phyloP scores from a whole-genome alignment of 2,888 invertebrate genomes.

The Rhingia campestris region DNA sequence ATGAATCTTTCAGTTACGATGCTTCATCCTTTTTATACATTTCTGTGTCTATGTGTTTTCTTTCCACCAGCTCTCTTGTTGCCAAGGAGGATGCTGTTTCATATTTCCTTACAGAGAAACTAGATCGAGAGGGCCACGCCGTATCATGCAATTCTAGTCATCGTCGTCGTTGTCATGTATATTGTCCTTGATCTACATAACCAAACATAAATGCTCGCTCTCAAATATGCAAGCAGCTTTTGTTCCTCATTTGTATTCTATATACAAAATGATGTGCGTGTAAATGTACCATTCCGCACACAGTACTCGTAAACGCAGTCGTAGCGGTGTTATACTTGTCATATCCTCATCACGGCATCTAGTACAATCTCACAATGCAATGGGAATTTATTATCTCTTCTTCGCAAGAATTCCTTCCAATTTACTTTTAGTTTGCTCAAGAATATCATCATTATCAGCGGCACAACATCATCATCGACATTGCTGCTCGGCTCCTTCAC shows the following conservation, averaged over 20 bases:
- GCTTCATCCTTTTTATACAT: conserved; percentile 31
- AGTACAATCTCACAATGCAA: conserved; percentile 38
- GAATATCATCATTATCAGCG: conserved; percentile 62
- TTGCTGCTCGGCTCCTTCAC: not conserved
- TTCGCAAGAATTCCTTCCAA: conserved; percentile 65
- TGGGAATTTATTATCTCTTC: conserved; percentile 67
- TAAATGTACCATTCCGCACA: conserved; percentile 1
- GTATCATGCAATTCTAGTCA: conserved; percentile 19
- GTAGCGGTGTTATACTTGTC: not conserved
- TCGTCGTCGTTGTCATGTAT: conserved; percentile 50
- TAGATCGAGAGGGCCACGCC: conserved; percentile 52
- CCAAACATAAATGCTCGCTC: conserved; percentile 56
- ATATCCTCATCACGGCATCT: too few species aligned
- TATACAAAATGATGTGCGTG: conserved; percentile 23
- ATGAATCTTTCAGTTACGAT: conserved; percentile 57
- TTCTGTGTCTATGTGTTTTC: conserved; percentile 30
- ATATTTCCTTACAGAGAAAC: conserved; percentile 52
- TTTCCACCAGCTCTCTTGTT: not conserved
- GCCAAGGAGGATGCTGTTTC: conserved; percentile 24
- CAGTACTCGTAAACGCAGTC: conserved; percentile 9
- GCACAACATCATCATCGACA: conserved; percentile 54
- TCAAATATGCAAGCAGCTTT: conserved; percentile 65
- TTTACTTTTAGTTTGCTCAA: conserved; percentile 72
- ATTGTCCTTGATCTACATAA: conserved; percentile 72
- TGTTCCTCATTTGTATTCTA: conserved; percentile 67